phyloP scores from a whole-genome alignment of 1,140 invertebrate genomes.

The Drosophila burlai region DNA sequence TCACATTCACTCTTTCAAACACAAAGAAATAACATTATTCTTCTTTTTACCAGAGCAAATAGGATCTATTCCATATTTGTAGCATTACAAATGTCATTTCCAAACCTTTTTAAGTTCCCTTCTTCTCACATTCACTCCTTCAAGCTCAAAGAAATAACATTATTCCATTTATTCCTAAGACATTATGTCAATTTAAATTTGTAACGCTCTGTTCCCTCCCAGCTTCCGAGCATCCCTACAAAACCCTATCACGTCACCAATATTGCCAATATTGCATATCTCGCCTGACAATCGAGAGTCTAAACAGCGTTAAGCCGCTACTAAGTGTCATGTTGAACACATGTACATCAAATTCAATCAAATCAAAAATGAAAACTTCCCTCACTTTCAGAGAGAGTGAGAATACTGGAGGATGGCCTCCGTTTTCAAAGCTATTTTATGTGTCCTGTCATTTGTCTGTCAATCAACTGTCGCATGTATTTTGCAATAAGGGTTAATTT shows the following conservation, averaged over 20 bases:
- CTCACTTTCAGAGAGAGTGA: not conserved
- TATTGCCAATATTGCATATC: slow-evolving; percentile 44
- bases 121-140: not conserved
- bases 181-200: slow-evolving; percentile 52
- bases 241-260: slow-evolving; percentile 7
- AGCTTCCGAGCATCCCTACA: not conserved
- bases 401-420: not conserved
- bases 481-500: slow-evolving; percentile 83
- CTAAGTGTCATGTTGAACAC: slow-evolving; percentile 80
- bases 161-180: slow-evolving; percentile 2
- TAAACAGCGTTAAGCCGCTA: slow-evolving; percentile 74
- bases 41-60: too few species aligned
- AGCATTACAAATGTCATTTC: not conserved
- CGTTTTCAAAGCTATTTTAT: slow-evolving; percentile 58
- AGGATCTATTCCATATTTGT: not conserved
- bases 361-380: slow-evolving; percentile 66
- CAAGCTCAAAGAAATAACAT: slow-evolving; percentile 8
- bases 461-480: slow-evolving; percentile 82
- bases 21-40: too few species aligned
- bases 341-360: slow-evolving; percentile 79
- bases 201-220: slow-evolving; percentile 2
- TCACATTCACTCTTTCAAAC: too few species aligned
- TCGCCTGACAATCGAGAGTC: slow-evolving; percentile 53
- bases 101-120: not conserved
- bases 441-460: slow-evolving; percentile 81